A percentile compares a stretch with the other conserved stretches of the same genome.
Evolutionary conservation across 2,888 invertebrate genomes (phyloP).

Genomic region (Caenorhabditis sp.): DNA sequence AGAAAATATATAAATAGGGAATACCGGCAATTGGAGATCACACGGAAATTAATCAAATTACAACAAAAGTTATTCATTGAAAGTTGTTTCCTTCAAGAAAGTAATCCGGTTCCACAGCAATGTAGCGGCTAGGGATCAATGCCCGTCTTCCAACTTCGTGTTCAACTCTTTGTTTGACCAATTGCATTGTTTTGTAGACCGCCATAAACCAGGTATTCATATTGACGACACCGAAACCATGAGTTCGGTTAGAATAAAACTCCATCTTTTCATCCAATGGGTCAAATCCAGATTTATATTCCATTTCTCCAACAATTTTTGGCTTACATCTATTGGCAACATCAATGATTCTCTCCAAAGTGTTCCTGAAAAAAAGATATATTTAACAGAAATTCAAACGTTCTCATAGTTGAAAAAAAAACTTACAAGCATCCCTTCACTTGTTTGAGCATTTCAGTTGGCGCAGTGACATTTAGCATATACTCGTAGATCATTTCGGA

Average conservation of each 20-base stretch:
- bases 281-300: not conserved
- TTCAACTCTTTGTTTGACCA: not conserved
- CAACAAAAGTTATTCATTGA: too few species aligned
- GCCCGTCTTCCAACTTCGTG: too few species aligned
- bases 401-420: not conserved
- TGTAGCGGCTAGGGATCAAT: too few species aligned
- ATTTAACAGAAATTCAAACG: not conserved
- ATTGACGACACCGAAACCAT: conserved; percentile 3
- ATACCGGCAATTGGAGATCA: too few species aligned
- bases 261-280: not conserved
- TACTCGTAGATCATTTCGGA: not conserved
- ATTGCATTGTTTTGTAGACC: not conserved
- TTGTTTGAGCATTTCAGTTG: not conserved
- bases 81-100: too few species aligned
- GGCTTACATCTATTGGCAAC: not conserved
- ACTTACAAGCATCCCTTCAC: not conserved
- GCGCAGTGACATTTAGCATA: not conserved
- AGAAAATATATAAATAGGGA: too few species aligned
- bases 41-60: too few species aligned
- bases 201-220: not conserved
- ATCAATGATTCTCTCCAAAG: not conserved
- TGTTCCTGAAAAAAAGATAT: not conserved
- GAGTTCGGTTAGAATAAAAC: not conserved
- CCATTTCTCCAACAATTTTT: not conserved
- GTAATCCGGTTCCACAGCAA: too few species aligned